Percentiles rank a stretch among this genome's conserved stretches.
Evolutionary conservation across 2,888 invertebrate species (phyloP).

Genomic region (Lasioglossum vierecki): DNA sequence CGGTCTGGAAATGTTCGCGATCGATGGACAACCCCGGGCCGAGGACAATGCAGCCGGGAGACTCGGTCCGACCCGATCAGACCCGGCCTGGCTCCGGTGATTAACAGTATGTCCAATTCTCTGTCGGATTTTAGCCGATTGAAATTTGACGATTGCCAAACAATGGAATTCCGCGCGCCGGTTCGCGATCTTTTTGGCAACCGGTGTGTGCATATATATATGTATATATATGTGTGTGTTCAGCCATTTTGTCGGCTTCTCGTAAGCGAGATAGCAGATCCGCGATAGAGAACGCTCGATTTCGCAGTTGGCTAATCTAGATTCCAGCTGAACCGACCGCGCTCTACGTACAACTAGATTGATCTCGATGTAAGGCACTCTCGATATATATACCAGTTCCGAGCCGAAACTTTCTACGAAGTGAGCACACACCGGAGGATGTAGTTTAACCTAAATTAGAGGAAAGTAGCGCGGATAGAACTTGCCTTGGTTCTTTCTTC

Average conservation of each 20-base stretch:
- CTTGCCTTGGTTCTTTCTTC: background rate
- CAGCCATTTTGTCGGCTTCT: background rate
- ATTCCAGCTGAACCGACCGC: background rate
- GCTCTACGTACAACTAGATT: background rate
- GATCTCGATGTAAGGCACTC: background rate
- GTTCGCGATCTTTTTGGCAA: background rate
- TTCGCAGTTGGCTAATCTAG: background rate
- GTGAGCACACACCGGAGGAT: background rate
- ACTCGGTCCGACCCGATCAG: background rate
- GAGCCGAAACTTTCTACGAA: background rate
- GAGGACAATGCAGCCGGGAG: background rate
- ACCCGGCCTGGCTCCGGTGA: background rate
- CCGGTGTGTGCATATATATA: background rate
- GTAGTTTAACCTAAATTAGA: background rate
- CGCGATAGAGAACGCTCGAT: background rate
- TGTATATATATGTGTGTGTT: background rate
- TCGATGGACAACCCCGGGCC: background rate
- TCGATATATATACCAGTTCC: background rate
- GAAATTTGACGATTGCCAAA: constrained; percentile 4
- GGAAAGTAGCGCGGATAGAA: background rate
- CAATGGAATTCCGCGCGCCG: background rate
- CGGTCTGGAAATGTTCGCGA: background rate
- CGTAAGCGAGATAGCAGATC: background rate
- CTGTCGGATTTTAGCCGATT: background rate
- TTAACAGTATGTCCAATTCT: constrained; percentile 1